A percentile compares a stretch with the other conserved stretches of the same genome.
These are phyloP conservation scores for Zoanthus solanderi DNA, from an alignment of 92 coral and sea anemone species.

Conservation along the genomic window DNA sequence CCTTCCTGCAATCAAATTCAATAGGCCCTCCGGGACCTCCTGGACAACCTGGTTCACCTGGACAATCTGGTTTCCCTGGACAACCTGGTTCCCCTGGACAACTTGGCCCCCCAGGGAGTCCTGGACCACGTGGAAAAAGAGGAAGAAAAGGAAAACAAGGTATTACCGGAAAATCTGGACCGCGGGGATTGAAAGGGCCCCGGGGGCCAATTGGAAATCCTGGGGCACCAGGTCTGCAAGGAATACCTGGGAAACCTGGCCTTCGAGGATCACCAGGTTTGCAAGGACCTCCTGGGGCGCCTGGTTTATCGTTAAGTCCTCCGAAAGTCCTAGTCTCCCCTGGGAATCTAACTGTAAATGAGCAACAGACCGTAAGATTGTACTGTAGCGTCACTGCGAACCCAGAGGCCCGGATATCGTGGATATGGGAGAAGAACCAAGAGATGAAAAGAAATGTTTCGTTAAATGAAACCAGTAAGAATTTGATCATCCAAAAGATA, in stretches of 20 bases:
- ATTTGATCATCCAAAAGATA: no score
- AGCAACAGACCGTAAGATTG: not conserved
- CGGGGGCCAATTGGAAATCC: not conserved
- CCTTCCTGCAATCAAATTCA: no score
- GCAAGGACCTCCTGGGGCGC: no score
- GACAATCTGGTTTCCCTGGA: not conserved
- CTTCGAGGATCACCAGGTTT: no score
- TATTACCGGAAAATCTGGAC: not conserved
- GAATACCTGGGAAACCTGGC: conserved; percentile 10
- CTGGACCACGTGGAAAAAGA: conserved; percentile 11
- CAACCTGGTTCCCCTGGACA: not conserved
- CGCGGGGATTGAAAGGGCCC: not conserved
- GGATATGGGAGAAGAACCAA: not conserved
- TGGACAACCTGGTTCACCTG: no score
- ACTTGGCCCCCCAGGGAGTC: not conserved
- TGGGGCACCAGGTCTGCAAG: conserved; percentile 11
- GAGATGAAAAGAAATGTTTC: not conserved
- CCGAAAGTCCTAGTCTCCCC: conserved; percentile 8
- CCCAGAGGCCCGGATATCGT: not conserved
- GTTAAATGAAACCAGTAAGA: not conserved
- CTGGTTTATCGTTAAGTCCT: not conserved
- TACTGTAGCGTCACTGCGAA: not conserved
- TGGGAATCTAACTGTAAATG: not conserved
- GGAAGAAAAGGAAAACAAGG: not conserved
- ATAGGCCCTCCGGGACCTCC: no score